phyloP scores from a whole-genome alignment of 2,113 vertebrate species.

The Microtus richardsoni region DNA sequence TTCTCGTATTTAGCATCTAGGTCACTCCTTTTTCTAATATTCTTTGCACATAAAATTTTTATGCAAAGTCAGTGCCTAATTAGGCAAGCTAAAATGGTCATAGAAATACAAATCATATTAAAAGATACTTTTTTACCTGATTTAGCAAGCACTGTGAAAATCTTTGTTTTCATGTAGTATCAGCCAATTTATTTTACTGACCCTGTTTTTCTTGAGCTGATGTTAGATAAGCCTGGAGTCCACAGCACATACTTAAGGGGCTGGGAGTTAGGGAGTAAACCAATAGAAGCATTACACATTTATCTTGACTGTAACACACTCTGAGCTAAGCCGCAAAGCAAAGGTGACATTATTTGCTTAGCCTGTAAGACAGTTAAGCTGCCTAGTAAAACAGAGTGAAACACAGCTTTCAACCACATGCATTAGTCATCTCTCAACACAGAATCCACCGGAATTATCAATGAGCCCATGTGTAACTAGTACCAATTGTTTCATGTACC shows the following conservation, averaged over 20 bases:
- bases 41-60: constrained; percentile 1
- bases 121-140: constrained; percentile 47
- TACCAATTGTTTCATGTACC: background rate
- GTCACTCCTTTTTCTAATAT: constrained; percentile 17
- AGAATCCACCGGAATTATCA: background rate
- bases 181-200: constrained; percentile 42
- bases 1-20: constrained; percentile 15
- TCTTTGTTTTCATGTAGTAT: constrained; percentile 28
- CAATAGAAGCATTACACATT: background rate
- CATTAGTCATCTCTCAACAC: background rate
- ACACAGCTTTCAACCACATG: background rate
- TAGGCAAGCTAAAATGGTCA: constrained; percentile 21
- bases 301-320: background rate
- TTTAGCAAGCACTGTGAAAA: background rate
- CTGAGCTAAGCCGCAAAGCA: constrained; percentile 45
- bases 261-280: background rate
- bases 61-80: constrained; percentile 1
- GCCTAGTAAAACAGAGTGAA: background rate
- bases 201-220: constrained; percentile 33
- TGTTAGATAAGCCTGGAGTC: constrained; percentile 24
- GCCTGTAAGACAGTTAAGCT: background rate
- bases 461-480: background rate
- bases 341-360: constrained; percentile 18
- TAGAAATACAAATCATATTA: constrained; percentile 27
- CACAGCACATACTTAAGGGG: background rate